A percentile compares a stretch with the other conserved stretches of the same genome.
phyloP scores from a whole-genome alignment of 2,888 invertebrate genomes.

The Tetheella fluctuosa region DNA sequence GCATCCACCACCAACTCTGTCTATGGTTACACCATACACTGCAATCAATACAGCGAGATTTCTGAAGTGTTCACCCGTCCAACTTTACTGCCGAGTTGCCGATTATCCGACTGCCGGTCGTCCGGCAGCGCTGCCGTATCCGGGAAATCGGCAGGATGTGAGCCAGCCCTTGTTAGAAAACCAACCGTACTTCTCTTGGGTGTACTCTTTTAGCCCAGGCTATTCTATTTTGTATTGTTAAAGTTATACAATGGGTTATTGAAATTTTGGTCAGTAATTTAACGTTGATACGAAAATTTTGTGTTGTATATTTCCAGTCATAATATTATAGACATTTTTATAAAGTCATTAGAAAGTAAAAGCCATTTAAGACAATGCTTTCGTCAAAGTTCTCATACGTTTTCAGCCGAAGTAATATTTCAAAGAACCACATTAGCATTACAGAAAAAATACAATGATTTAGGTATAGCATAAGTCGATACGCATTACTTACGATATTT shows the following conservation, averaged over 20 bases:
- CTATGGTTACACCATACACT: not conserved
- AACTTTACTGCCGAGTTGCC: not conserved
- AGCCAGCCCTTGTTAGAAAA: conserved; percentile 5
- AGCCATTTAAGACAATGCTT: too few relatives aligned
- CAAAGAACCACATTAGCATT: not conserved
- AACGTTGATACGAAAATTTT: not conserved
- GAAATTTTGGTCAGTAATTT: not conserved
- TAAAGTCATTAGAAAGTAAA: too few relatives aligned
- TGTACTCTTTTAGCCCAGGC: not conserved
- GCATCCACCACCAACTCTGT: not conserved
- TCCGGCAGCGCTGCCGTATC: not conserved
- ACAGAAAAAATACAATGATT: not conserved
- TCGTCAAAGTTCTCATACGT: too few relatives aligned
- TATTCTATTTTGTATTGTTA: not conserved
- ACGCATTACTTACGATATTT: not conserved
- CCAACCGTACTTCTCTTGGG: not conserved
- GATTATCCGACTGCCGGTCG: not conserved
- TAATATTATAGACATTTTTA: too few relatives aligned
- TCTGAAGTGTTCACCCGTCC: not conserved
- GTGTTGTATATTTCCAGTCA: too few relatives aligned
- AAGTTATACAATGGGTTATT: not conserved
- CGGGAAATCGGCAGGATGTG: conserved; percentile 4
- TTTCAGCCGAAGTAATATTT: too few relatives aligned
- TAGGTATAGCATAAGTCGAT: not conserved
- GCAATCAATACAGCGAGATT: conserved; percentile 1